Percentiles rank a stretch among this genome's conserved stretches.
These are phyloP conservation scores for Trichogramma dendrolimi DNA, from an alignment of 2,888 invertebrate genomes.

Conservation along the genomic window DNA sequence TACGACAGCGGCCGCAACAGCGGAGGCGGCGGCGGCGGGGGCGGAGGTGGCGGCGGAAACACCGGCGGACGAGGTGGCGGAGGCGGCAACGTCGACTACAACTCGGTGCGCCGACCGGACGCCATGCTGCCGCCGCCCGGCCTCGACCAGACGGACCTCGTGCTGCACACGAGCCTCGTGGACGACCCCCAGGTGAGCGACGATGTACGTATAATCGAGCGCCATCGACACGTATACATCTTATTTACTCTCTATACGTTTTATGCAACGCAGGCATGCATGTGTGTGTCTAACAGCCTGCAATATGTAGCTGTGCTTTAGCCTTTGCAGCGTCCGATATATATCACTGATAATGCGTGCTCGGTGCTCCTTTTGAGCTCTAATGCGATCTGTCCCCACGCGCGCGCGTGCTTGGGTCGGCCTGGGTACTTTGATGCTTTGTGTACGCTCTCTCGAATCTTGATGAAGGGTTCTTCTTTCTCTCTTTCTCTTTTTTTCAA, in stretches of 20 bases:
- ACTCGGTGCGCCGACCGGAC: constrained; percentile 49
- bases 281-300: no score
- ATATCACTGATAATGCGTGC: no score
- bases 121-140: constrained; percentile 50
- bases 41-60: constrained; percentile 49
- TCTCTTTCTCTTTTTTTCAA: no score
- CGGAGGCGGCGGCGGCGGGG: constrained; percentile 48
- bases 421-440: no score
- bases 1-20: constrained; percentile 53
- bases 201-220: constrained; percentile 46
- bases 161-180: constrained; percentile 50
- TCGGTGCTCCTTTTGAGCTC: no score
- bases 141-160: constrained; percentile 51
- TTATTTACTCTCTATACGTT: neutral
- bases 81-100: constrained; percentile 45
- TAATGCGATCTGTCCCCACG: no score
- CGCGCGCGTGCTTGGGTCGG: no score
- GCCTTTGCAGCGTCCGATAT: no score
- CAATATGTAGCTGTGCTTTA: no score
- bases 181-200: constrained; percentile 53
- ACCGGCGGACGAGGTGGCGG: constrained; percentile 51
- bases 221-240: neutral
- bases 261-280: neutral
- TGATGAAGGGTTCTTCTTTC: no score
- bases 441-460: no score